Conservation (phyloP, 1,140 invertebrate species). For the Ruditapes philippinarum region DNA sequence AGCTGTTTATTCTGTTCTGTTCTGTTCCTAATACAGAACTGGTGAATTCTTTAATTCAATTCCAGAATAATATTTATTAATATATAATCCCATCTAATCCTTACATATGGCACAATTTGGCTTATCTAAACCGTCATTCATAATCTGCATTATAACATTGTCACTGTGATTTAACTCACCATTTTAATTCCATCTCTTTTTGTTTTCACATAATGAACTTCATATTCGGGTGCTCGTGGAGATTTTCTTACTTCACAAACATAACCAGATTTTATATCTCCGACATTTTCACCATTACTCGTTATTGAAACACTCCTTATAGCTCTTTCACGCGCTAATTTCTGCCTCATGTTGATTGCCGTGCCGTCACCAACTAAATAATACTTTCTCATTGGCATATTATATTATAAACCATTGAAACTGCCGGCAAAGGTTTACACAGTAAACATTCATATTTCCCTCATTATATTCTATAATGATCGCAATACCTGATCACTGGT, state of each 20-base stretch:
- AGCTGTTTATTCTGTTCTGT: no score
- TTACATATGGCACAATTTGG: no score
- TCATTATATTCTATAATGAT: not conserved
- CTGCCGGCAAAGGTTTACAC: not conserved
- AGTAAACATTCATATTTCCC: conserved; percentile 4
- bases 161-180: no score
- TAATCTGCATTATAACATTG: no score
- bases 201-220: conserved; percentile 58
- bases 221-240: conserved; percentile 51
- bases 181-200: conserved; percentile 12
- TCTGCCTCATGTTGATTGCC: not conserved
- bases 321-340: conserved; percentile 14
- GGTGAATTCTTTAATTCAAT: no score
- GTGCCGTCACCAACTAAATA: conserved; percentile 11
- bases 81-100: no score
- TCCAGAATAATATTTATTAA: no score
- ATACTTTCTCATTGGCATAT: conserved; percentile 46
- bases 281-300: conserved; percentile 5
- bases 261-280: not conserved
- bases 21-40: no score
- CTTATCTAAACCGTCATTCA: no score
- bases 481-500: not conserved
- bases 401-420: not conserved
- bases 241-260: conserved; percentile 54
- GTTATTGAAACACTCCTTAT: conserved; percentile 38